phyloP scores from a whole-genome alignment of 2,797 vertebrate species.

The Anguilla obscura region DNA sequence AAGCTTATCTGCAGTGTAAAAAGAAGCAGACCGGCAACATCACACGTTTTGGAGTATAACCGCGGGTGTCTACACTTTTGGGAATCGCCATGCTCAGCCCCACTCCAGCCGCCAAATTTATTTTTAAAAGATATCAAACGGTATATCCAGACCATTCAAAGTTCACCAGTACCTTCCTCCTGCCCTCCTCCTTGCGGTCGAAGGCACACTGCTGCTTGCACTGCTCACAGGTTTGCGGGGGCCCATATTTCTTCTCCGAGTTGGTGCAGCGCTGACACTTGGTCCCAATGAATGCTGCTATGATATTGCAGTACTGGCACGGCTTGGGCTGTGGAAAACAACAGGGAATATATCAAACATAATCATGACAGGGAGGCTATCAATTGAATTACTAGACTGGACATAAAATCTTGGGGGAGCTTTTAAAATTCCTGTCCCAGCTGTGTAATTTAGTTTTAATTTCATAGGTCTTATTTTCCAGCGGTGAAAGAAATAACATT shows the following conservation, averaged over 20 bases:
- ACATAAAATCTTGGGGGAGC: not conserved
- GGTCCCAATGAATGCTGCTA: constrained; percentile 97
- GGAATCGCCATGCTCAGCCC: not conserved
- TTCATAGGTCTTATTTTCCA: no score
- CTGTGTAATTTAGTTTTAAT: not conserved
- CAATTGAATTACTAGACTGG: not conserved
- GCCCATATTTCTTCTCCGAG: constrained; percentile 98
- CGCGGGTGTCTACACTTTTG: no score
- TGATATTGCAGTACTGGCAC: constrained; percentile 99
- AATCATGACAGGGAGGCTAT: not conserved
- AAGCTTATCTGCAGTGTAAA: no score
- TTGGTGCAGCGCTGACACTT: constrained; percentile 99
- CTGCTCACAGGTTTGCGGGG: constrained; percentile 96
- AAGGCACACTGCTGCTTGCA: constrained; percentile 99
- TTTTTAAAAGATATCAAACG: not conserved
- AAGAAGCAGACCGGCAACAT: no score
- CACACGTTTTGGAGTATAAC: no score
- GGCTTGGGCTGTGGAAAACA: constrained; percentile 86
- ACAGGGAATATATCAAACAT: not conserved
- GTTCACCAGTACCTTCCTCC: constrained; percentile 81
- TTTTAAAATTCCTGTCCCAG: not conserved
- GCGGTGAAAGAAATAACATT: no score
- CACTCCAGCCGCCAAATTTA: not conserved
- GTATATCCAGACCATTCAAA: not conserved
- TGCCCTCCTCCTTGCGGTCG: constrained; percentile 94